Conservation (phyloP, 2,113 vertebrate genomes). For the Fulmarus glacialis region DNA sequence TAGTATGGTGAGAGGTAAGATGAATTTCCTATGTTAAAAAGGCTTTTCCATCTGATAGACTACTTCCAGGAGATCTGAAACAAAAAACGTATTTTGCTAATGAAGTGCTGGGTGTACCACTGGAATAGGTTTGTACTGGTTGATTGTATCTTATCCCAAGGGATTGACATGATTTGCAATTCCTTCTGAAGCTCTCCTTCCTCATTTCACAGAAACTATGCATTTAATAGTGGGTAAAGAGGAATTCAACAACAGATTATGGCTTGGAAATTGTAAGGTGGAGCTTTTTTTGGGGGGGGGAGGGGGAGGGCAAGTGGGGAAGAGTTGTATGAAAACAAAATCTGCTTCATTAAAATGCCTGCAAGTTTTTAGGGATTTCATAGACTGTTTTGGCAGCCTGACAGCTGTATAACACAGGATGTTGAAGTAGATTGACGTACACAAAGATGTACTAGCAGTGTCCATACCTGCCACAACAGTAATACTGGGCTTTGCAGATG, state of each 20-base stretch:
- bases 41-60: neutral
- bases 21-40: neutral
- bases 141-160: neutral
- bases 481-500: neutral
- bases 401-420: neutral
- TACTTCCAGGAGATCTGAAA: neutral
- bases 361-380: neutral
- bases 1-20: neutral
- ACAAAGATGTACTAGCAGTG: neutral
- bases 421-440: neutral
- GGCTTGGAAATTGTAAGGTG: neutral
- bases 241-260: neutral
- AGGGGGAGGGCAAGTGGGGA: rapidly evolving
- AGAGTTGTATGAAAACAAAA: neutral
- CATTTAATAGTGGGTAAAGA: neutral
- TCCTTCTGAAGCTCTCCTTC: neutral
- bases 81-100: neutral
- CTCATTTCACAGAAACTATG: neutral
- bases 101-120: neutral
- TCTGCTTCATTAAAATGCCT: neutral
- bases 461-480: neutral
- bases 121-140: neutral
- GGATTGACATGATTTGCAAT: neutral
- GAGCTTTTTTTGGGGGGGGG: neutral
- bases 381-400: neutral